A percentile compares a stretch with the other conserved stretches of the same genome.
These are phyloP conservation scores for Pyrgilauda ruficollis DNA, from an alignment of 2,113 vertebrate genomes.

Conservation along the genomic window DNA sequence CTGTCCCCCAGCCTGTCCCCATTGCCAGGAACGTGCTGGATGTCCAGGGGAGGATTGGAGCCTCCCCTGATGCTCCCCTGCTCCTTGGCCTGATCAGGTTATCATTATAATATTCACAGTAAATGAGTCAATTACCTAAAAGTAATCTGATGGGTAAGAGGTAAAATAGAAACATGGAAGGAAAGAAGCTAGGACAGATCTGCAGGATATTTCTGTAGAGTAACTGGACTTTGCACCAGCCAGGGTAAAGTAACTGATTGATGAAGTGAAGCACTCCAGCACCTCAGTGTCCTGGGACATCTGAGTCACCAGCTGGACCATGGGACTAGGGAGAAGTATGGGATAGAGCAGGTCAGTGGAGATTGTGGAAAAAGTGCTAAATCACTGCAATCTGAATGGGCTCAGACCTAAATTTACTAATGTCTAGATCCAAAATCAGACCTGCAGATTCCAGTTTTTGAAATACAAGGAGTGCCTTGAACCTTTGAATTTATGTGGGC, in stretches of 20 bases:
- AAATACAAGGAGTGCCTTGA: neutral
- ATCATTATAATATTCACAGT: neutral
- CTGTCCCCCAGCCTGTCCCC: neutral
- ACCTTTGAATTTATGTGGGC: neutral
- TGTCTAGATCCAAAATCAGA: neutral
- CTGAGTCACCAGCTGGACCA: neutral
- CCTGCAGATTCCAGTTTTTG: neutral
- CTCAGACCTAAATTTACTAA: neutral
- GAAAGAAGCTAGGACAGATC: neutral
- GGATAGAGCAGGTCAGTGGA: neutral
- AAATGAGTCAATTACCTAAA: neutral
- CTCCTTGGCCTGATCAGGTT: neutral
- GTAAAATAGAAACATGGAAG: neutral
- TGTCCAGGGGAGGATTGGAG: neutral
- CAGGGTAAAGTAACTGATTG: neutral
- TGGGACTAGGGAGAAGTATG: fast-evolving
- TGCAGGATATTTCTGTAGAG: neutral
- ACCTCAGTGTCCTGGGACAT: neutral
- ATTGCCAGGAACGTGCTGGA: neutral
- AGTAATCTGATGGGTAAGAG: neutral
- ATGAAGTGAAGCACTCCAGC: neutral
- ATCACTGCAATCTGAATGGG: neutral
- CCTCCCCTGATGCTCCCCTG: neutral
- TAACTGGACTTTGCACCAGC: neutral
- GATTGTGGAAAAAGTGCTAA: neutral